Base-by-base conservation (phyloP, 2,888 invertebrate genomes). In the Drosophila melanosoma region DNA sequence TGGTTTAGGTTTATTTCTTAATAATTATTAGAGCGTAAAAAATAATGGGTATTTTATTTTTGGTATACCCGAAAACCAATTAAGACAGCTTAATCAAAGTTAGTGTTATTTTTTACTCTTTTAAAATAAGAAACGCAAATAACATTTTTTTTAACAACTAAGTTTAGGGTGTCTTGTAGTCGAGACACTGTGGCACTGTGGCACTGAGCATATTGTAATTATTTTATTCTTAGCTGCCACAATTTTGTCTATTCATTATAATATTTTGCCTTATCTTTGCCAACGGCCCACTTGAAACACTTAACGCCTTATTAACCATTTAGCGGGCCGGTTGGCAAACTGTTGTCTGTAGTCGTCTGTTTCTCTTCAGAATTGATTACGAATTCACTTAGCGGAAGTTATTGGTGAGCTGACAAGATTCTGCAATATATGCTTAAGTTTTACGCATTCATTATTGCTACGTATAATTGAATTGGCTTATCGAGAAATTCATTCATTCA, bases 381-480 rank as follows among this genome's bases (percentile, higher is more conserved):
- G 77, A 84, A 87, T 81, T 71, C 76, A 77, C 84, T 79, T 75
- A 54, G 74, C 69, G 58, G 58, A 70, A 61, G 67, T 76, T 81
- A 64, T 71, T 49, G 72, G 35, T 59, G 38, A 64, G 53, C 56
- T 79, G 70, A 71, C 74, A 80, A 81, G 82, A 77, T 67, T 60
- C 71, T 54, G 64, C 62, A 68, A 61, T 69, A 72, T 75, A 83
- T 68, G 90, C 74, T 90, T 90, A 77, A 77, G 76, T 90, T 89
- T 89, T 87, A 87, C 84, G 85, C 87, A 87, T 90, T 90, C 84
- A 87, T 87, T 90, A 83, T 87, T 89, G 87, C 74, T 78, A 58
- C 69, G 84, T 75, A 76, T 90, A 90, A 89, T 90, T 90, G 84
- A 83, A 83, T 87, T 90, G 83, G 89, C 84, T 90, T 90, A 87